Evolutionary conservation across 2,113 vertebrate genomes (phyloP).

Genomic region (Perccottus glenii): DNA sequence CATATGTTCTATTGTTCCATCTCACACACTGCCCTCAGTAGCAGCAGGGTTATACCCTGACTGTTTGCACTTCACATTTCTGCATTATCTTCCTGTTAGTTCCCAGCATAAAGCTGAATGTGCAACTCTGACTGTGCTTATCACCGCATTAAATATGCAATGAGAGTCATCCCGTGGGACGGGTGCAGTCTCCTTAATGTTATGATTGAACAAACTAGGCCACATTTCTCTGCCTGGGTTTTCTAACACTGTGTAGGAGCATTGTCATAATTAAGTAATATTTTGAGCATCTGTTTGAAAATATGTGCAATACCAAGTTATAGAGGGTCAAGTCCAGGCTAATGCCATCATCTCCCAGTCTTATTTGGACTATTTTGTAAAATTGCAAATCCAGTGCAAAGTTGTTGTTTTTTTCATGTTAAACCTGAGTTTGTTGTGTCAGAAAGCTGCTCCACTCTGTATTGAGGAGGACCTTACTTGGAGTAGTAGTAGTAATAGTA

Average conservation of each 20-base stretch:
- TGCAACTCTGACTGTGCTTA: conserved; percentile 39
- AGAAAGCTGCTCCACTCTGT: no score
- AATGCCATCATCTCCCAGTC: no score
- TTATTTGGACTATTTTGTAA: no score
- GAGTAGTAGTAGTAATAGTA: no score
- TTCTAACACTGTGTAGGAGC: neutral
- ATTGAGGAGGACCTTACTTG: no score
- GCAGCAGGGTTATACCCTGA: neutral
- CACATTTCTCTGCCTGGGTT: conserved; percentile 17
- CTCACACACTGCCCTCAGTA: neutral
- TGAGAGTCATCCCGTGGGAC: conserved; percentile 26
- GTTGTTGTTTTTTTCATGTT: no score
- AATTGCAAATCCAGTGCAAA: no score
- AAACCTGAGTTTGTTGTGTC: no score
- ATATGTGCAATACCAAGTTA: neutral
- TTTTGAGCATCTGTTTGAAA: neutral
- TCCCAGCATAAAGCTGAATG: conserved; percentile 26
- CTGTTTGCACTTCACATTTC: neutral
- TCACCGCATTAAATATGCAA: conserved; percentile 51
- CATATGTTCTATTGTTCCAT: no score
- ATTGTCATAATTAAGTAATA: neutral
- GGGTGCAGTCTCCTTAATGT: conserved; percentile 37
- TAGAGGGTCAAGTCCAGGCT: neutral
- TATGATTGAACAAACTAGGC: conserved; percentile 47
- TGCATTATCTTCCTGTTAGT: neutral